Conservation (phyloP, 2,797 vertebrate species). For the Heterohyrax brucei region DNA sequence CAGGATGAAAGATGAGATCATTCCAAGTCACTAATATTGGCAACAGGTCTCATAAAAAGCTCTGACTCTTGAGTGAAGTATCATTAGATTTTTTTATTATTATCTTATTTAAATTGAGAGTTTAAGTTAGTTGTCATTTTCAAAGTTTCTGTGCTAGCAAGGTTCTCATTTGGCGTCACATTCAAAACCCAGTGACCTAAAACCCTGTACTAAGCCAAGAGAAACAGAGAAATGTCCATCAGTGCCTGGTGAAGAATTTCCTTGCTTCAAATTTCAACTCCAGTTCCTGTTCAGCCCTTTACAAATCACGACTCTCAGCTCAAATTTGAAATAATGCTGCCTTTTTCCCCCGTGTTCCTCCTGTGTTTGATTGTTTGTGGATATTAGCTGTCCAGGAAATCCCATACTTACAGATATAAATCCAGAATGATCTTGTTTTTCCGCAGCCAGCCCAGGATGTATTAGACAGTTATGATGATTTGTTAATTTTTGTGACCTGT, state of each 20-base stretch:
- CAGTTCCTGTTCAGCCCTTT: constrained; percentile 90
- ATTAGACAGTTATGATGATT: constrained; percentile 92
- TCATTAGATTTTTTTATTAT: constrained; percentile 83
- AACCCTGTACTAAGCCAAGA: constrained; percentile 89
- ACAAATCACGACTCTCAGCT: constrained; percentile 91
- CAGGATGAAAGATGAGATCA: constrained; percentile 94
- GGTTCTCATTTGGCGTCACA: constrained; percentile 85
- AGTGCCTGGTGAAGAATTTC: constrained; percentile 90
- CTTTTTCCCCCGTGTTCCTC: constrained; percentile 88
- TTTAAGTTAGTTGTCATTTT: constrained; percentile 86
- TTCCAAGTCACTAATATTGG: constrained; percentile 91
- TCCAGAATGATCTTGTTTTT: constrained; percentile 92
- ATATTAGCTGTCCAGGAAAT: constrained; percentile 94
- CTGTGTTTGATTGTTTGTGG: constrained; percentile 92
- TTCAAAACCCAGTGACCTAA: constrained; percentile 89
- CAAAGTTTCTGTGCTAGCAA: constrained; percentile 84
- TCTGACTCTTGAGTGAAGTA: constrained; percentile 88
- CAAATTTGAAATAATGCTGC: constrained; percentile 91
- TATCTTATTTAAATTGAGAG: constrained; percentile 80
- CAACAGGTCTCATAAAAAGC: constrained; percentile 92
- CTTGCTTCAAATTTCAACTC: constrained; percentile 91
- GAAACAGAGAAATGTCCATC: constrained; percentile 91
- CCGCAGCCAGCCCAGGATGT: constrained; percentile 91
- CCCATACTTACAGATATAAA: constrained; percentile 92
- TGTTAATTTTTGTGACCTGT: constrained; percentile 92